Evolutionary conservation across 2,888 invertebrate genomes (phyloP), one percentile per base, ranked within the genome.

Genomic region (Linyphia triangularis): DNA sequence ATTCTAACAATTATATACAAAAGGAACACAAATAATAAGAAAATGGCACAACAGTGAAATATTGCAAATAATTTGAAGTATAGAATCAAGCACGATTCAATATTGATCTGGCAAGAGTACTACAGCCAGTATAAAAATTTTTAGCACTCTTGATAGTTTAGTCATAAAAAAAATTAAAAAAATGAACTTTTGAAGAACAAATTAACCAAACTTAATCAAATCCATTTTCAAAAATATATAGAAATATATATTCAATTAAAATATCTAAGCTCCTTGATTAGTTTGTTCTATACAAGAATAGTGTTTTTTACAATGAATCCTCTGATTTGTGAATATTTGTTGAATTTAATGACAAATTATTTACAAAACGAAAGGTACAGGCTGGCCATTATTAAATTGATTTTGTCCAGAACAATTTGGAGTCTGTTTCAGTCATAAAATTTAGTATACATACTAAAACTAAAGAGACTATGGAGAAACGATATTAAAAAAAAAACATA

Each of bases 71-170:
- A 51, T 51, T 51, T 13, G 16, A 51, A 51, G 5, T 51, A 16
- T 2, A 10, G 5, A 16, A 51, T n/a, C 5, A 16, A 51, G n/a
- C 40, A 33, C 63, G 77, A 59, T 77, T 77, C 37, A 77, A 77
- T n/a, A 77, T 63, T 19, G 13, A 59, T 67, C 77, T 85, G 85
- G 85, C 85, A 85, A 85, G 77, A 85, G 69, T 77, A 69, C 77
- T 37, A 69, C 69, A 81, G 59, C 57, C 59, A 67, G 59, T 70
- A 37, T 22, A 70, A 19, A 26, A 33, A 57, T 78, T 43, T 67
- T 22, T n/a, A 81, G 16, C 37, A 63, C 37, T 19, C 22, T 13
- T 28, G 13, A 19, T 51, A 9, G 30, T 70, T 70, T 16, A 43
- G 24, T 43, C 28, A 30, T n/a, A 65, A 30, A 9, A 16, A 13